phyloP scores from a whole-genome alignment of 2,113 vertebrate species.

The Procavia capensis region DNA sequence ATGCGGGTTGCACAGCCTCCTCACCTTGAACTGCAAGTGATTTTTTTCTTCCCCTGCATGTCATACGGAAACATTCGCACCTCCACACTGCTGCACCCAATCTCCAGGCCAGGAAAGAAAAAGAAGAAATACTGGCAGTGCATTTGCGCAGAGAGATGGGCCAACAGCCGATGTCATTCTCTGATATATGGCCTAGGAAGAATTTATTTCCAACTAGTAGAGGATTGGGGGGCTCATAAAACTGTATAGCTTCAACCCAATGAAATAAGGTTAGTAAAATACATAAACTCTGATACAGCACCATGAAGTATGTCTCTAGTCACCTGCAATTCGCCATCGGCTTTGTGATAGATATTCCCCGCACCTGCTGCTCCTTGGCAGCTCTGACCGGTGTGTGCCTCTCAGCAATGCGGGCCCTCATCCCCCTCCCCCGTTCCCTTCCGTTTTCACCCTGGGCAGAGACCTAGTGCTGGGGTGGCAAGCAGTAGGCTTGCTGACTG shows the following conservation, averaged over 20 bases:
- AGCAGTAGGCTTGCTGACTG: conserved; percentile 34
- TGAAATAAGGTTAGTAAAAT: conserved; percentile 84
- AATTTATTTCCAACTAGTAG: conserved; percentile 78
- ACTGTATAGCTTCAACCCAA: conserved; percentile 69
- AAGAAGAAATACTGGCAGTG: conserved; percentile 71
- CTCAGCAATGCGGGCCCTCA: background rate
- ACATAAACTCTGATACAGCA: conserved; percentile 59
- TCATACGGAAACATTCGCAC: conserved; percentile 41
- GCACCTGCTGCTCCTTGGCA: conserved; percentile 54
- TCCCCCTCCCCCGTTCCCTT: background rate
- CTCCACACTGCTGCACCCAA: background rate
- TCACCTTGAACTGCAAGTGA: conserved; percentile 58
- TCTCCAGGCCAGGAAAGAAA: background rate
- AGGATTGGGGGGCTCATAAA: conserved; percentile 73
- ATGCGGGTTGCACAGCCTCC: background rate
- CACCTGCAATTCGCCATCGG: conserved; percentile 68
- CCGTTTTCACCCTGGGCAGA: background rate
- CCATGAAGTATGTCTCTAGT: conserved; percentile 73
- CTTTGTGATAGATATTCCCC: conserved; percentile 62
- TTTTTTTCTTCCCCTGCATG: background rate
- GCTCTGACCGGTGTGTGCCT: background rate
- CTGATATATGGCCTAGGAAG: conserved; percentile 62
- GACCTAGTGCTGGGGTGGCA: background rate
- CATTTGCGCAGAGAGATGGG: conserved; percentile 46
- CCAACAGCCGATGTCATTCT: conserved; percentile 47